Percentiles rank a stretch among this genome's conserved stretches.
These are phyloP conservation scores for Xylocopa sonorina DNA, from an alignment of 1,140 invertebrate species.

Conservation along the genomic window DNA sequence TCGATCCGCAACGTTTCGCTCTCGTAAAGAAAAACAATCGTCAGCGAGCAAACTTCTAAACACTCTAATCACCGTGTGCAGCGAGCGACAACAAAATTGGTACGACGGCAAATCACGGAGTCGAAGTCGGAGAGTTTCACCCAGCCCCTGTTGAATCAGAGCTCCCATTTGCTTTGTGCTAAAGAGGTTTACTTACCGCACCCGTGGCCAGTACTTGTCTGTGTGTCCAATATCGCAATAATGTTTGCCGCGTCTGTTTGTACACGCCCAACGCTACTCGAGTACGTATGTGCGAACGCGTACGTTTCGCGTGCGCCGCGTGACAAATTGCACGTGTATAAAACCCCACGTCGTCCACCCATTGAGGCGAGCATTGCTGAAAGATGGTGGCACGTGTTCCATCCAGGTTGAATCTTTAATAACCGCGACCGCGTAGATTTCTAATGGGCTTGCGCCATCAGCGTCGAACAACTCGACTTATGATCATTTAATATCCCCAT, in stretches of 20 bases:
- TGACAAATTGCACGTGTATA: constrained; percentile 29
- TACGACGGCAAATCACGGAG: too few species aligned
- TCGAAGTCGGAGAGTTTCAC: too few species aligned
- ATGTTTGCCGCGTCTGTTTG: constrained; percentile 23
- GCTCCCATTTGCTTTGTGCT: constrained; percentile 46
- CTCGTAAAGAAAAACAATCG: too few species aligned
- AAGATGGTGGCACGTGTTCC: constrained; percentile 28
- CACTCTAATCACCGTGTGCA: not conserved
- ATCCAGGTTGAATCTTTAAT: constrained; percentile 59
- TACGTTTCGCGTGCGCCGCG: not conserved
- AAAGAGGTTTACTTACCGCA: constrained; percentile 40
- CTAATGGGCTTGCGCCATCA: constrained; percentile 65
- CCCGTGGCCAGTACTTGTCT: not conserved
- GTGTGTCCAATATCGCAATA: constrained; percentile 46
- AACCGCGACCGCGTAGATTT: constrained; percentile 47
- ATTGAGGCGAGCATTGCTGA: constrained; percentile 38
- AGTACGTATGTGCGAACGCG: not conserved
- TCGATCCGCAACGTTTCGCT: not conserved
- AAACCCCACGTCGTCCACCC: constrained; percentile 21
- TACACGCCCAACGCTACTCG: too few species aligned
- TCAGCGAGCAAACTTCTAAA: not conserved
- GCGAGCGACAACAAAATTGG: not conserved
- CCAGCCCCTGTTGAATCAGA: constrained; percentile 21
- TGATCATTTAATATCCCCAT: constrained; percentile 57
- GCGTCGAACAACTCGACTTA: constrained; percentile 61